Evolutionary conservation across 35 echinoderm and acorn worm genomes (phyloP).

Genomic region (Diadema setosum): DNA sequence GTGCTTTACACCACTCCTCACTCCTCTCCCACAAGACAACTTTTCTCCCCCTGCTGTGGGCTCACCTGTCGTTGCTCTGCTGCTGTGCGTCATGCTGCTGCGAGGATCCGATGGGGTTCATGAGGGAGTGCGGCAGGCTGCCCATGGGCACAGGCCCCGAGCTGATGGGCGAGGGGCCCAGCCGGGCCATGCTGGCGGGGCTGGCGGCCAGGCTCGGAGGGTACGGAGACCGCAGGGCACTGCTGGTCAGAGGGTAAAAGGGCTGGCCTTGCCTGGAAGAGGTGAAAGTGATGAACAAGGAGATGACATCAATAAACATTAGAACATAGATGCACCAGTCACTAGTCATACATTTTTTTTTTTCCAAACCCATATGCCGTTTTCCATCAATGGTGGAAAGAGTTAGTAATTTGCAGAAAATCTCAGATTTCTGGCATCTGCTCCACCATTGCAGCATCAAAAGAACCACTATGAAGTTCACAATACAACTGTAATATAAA

Average conservation of each 20-base stretch:
- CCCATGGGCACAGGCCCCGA: not conserved
- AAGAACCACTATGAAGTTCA: too few relatives aligned
- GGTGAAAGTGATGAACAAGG: not conserved
- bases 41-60: not conserved
- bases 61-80: slow-evolving; percentile 65
- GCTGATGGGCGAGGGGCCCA: slow-evolving; percentile 15
- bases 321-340: too few relatives aligned
- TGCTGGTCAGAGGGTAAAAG: slow-evolving; percentile 58
- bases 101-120: not conserved
- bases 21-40: not conserved
- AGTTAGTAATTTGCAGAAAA: too few relatives aligned
- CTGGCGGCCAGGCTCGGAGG: slow-evolving; percentile 6
- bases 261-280: slow-evolving; percentile 49
- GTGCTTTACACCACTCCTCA: too few relatives aligned
- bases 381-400: too few relatives aligned
- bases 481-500: too few relatives aligned
- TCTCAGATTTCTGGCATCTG: too few relatives aligned
- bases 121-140: slow-evolving; percentile 7
- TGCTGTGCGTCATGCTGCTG: slow-evolving; percentile 58
- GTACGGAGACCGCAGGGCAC: slow-evolving; percentile 51
- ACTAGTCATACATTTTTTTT: too few relatives aligned
- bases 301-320: too few relatives aligned
- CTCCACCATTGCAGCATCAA: too few relatives aligned
- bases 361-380: too few relatives aligned
- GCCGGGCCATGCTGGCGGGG: slow-evolving; percentile 21